phyloP scores from a whole-genome alignment of 2,888 invertebrate genomes.

The Phortica okadai region DNA sequence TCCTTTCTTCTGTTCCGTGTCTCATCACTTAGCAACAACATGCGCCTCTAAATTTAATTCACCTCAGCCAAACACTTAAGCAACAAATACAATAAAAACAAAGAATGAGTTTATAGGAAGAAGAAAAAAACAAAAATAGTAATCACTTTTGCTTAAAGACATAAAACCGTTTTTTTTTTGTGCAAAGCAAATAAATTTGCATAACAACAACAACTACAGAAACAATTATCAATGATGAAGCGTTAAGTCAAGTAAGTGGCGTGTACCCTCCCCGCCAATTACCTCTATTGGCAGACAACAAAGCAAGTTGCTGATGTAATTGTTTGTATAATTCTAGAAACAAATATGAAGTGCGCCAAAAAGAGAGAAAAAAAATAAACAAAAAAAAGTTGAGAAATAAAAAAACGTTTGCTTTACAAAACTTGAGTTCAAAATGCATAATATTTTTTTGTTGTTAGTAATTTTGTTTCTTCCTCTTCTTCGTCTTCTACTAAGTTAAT shows the following conservation, averaged over 20 bases:
- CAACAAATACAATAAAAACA: not conserved
- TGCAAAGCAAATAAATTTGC: conserved; percentile 22
- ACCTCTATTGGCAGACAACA: not conserved
- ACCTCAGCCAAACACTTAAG: not conserved
- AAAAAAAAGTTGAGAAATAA: not conserved
- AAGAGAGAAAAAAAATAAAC: not conserved
- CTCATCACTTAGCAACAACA: not conserved
- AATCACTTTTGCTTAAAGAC: conserved; percentile 24
- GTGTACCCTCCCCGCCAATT: no score
- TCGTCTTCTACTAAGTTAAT: no score
- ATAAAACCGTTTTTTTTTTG: conserved; percentile 16
- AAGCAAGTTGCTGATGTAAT: conserved; percentile 22
- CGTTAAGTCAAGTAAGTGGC: not conserved
- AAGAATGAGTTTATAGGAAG: conserved; percentile 7
- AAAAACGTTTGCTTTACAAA: not conserved
- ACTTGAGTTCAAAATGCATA: not conserved
- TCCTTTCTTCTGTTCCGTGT: no score
- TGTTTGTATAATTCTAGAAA: conserved; percentile 26
- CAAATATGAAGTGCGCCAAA: not conserved
- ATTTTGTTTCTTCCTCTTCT: no score
- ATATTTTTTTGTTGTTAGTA: not conserved
- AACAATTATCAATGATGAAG: not conserved
- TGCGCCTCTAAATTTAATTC: conserved; percentile 10
- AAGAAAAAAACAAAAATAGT: not conserved
- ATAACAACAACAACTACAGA: conserved; percentile 19